phyloP scores from a whole-genome alignment of 2,797 vertebrate genomes.

The Parambassis ranga region DNA sequence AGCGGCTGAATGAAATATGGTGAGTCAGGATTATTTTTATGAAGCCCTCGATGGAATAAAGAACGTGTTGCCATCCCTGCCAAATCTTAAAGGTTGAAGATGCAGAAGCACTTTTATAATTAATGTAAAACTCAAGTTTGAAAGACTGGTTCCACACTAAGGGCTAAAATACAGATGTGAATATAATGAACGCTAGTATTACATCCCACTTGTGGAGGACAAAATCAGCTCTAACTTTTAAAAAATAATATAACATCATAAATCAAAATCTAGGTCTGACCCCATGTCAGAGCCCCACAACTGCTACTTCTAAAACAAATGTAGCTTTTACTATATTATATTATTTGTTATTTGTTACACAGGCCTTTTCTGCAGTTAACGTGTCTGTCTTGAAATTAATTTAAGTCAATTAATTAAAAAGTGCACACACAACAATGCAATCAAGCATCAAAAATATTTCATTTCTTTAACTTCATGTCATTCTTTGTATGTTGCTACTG shows the following conservation, averaged over 20 bases:
- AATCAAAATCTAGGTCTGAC: too few species aligned
- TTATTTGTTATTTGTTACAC: neutral
- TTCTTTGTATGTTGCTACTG: neutral
- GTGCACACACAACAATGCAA: conserved; percentile 6
- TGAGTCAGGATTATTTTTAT: neutral
- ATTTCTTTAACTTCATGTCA: neutral
- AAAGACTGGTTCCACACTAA: neutral
- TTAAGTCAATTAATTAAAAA: neutral
- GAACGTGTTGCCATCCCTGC: neutral
- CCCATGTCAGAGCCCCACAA: neutral
- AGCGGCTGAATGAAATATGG: neutral
- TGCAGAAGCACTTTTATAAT: neutral
- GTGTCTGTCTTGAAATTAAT: neutral
- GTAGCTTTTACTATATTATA: too few species aligned
- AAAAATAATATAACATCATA: neutral
- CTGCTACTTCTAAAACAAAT: conserved; percentile 4
- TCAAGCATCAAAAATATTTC: neutral
- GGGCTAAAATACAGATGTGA: conserved; percentile 1
- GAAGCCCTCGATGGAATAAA: neutral
- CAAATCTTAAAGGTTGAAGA: conserved; percentile 2
- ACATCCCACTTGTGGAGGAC: conserved; percentile 11
- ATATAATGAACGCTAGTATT: conserved; percentile 38
- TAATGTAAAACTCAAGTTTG: too few species aligned
- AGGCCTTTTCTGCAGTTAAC: neutral
- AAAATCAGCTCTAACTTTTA: conserved; percentile 8